Evolutionary conservation across 2,888 invertebrate genomes (phyloP), one percentile per base, ranked within the genome.

Genomic region (Allolobophora icterica): DNA sequence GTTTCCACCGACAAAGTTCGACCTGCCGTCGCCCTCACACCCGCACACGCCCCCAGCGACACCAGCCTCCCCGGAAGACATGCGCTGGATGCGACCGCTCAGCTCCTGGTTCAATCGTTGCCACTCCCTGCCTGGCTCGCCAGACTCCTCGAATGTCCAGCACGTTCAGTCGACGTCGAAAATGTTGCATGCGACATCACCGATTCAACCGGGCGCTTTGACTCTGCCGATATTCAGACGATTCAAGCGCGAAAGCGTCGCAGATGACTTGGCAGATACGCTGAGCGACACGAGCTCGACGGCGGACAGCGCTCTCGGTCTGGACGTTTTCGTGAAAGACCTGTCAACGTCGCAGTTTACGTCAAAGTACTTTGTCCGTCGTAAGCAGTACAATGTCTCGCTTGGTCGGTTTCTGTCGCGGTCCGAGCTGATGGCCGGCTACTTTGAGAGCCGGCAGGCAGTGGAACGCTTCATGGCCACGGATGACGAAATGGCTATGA

Each of bases 1-100:
- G 19, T 92, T 92, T 91, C 91, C 91, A 89, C 45, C 33, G 71
- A 89, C 91, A 30, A 91, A 90, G 92, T 97, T 97, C 94, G 97
- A 97, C 94, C 96, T 97, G 93, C 97, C 97, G 2, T 97, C 97
- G 1, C 97, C 97, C 89, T 93, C 94, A 8, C 93, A 93, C 45
- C 84, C 90, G 1, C 92, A 92, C 33, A 95, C 95, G 4, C 94
- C 95, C 17, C 95, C 95, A 1, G 94, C 94, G 91, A 94, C 94
- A 1, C 95, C 95, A 34, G 92, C 93, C 30, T 91, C 93, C 90
- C 92, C 93, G 17, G 91, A 91, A n/a, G 91, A 91, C 90, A 1
- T 89, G 83, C 34, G 33, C 5, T 42, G 89, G 83, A 84, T 87
- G 33, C 38, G 91, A 30, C 92, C 92, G 3, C 34, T 90, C n/a